These are phyloP conservation scores for Gallinago stenura DNA, from an alignment of 2,797 vertebrate genomes.

Conservation along the genomic window DNA sequence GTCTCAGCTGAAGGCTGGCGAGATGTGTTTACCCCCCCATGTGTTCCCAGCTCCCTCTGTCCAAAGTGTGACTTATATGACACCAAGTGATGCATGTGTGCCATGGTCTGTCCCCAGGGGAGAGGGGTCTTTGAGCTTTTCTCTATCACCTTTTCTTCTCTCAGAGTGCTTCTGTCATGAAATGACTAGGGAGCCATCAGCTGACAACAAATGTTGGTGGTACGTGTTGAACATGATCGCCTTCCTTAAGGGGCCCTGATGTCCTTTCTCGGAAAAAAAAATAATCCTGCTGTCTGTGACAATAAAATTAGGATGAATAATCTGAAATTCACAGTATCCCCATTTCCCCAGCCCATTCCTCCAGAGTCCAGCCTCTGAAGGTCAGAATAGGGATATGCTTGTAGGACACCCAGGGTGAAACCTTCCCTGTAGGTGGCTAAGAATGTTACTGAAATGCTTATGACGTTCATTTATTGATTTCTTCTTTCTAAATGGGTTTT, in stretches of 20 bases:
- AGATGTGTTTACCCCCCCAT: background rate
- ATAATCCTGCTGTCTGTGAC: background rate
- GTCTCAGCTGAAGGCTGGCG: background rate
- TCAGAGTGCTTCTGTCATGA: background rate
- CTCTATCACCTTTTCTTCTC: background rate
- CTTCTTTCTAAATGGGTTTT: background rate
- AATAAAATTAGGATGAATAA: background rate
- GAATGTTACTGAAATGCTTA: background rate
- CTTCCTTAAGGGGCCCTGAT: background rate
- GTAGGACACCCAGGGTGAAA: background rate
- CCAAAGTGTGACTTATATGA: background rate
- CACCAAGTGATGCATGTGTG: accelerated
- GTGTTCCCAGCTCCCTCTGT: background rate
- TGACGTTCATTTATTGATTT: background rate
- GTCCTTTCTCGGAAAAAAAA: background rate
- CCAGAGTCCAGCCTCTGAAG: background rate
- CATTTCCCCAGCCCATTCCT: too few species aligned
- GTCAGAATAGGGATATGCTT: too few species aligned
- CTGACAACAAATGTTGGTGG: background rate
- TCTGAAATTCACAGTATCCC: background rate
- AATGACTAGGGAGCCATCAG: background rate
- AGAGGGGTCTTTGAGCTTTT: background rate
- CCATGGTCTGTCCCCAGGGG: background rate
- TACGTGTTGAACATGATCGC: accelerated
- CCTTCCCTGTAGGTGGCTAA: background rate